Percentiles rank a stretch among this genome's conserved stretches.
Evolutionary conservation across 2,797 vertebrate genomes (phyloP).

Genomic region (Chaenodraco wilsoni): DNA sequence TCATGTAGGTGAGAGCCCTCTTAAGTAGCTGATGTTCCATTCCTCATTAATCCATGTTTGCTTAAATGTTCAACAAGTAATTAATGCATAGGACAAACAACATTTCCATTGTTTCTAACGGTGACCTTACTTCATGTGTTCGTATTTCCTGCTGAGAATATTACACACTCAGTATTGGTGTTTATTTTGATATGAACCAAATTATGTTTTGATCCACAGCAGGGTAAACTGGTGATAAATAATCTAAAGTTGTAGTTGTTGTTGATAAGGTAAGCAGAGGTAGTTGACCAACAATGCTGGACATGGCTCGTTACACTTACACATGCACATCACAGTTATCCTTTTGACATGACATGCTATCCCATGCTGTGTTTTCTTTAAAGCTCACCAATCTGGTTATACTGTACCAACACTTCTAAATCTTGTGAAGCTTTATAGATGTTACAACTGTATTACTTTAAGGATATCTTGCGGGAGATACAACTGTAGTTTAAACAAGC

Average conservation of each 20-base stretch:
- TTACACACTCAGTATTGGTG: conserved; percentile 22
- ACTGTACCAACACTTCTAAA: background rate
- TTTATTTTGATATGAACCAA: conserved; percentile 15
- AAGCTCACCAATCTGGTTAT: background rate
- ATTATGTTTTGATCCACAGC: conserved; percentile 33
- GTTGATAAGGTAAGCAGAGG: background rate
- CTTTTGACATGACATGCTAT: background rate
- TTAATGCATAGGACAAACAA: conserved; percentile 34
- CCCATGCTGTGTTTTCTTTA: background rate
- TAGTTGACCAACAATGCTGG: background rate
- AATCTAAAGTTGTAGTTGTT: background rate
- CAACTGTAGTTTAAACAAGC: background rate
- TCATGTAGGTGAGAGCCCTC: background rate
- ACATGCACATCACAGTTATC: background rate
- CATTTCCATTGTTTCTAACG: conserved; percentile 2
- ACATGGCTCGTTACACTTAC: background rate
- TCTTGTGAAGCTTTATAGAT: background rate
- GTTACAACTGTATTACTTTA: background rate
- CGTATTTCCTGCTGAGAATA: conserved; percentile 39
- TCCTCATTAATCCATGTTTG: background rate
- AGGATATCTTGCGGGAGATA: background rate
- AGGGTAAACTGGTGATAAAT: conserved; percentile 1
- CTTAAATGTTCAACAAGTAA: conserved; percentile 37
- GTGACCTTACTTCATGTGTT: background rate
- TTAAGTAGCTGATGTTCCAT: conserved; percentile 4